Percentiles rank a stretch among this genome's conserved stretches.
Evolutionary conservation across 2,888 invertebrate species (phyloP).

Genomic region (Standfussiana lucernea): DNA sequence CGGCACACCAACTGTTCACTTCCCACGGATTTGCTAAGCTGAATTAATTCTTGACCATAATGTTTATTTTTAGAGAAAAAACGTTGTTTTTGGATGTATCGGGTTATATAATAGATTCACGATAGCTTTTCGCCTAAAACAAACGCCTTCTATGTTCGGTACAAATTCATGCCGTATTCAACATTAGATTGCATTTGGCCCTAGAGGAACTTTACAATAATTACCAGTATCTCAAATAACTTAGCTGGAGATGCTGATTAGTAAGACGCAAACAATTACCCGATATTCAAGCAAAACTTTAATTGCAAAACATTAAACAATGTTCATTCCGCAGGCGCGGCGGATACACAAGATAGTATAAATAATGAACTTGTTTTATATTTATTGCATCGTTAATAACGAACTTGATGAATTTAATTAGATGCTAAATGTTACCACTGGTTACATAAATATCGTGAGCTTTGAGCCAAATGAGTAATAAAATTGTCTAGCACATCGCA

Average conservation of each 20-base stretch:
- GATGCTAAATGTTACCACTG: slow-evolving; percentile 66
- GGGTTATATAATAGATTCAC: neutral
- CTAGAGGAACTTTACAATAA: neutral
- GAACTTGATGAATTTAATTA: slow-evolving; percentile 69
- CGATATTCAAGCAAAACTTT: slow-evolving; percentile 48
- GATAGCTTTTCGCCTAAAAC: no score
- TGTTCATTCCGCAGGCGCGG: slow-evolving; percentile 67
- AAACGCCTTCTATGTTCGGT: neutral
- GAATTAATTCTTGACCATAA: slow-evolving; percentile 3
- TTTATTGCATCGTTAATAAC: slow-evolving; percentile 69
- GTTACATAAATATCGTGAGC: slow-evolving; percentile 64
- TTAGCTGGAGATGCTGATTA: slow-evolving; percentile 39
- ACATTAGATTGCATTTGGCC: neutral
- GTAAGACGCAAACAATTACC: slow-evolving; percentile 54
- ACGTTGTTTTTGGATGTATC: neutral
- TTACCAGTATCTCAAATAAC: slow-evolving; percentile 16
- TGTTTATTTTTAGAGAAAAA: neutral
- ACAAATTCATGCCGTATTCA: neutral
- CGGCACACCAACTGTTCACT: slow-evolving; percentile 22
- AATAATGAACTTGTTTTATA: slow-evolving; percentile 71
- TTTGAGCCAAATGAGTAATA: slow-evolving; percentile 63
- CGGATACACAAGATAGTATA: slow-evolving; percentile 66
- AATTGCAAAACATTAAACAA: slow-evolving; percentile 62
- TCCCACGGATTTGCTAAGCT: slow-evolving; percentile 54
- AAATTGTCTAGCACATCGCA: slow-evolving; percentile 64